Evolutionary conservation across 2,113 vertebrate species (phyloP).

Genomic region (Nerophis ophidion): DNA sequence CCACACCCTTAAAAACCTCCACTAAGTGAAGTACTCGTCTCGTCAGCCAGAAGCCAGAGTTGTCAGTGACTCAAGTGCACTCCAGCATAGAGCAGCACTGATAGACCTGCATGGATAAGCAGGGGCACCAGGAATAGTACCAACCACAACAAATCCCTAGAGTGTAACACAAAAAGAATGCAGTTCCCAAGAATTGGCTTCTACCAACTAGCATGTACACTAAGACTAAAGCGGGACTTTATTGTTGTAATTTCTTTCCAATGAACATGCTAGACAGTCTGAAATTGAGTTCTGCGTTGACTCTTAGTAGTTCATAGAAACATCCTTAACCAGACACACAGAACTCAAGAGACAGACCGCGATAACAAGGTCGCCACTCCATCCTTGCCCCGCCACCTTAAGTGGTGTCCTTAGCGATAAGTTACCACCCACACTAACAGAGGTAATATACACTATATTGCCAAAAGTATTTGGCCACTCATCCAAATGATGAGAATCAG

Average conservation of each 20-base stretch:
- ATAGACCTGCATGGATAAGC: constrained; percentile 39
- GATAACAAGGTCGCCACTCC: constrained; percentile 52
- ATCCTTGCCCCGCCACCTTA: constrained; percentile 21
- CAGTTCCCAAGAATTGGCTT: constrained; percentile 4
- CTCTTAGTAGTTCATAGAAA: too few relatives aligned
- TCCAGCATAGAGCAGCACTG: constrained; percentile 29
- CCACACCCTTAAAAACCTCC: not conserved
- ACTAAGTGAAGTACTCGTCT: not conserved
- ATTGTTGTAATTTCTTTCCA: not conserved
- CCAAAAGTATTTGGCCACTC: too few relatives aligned
- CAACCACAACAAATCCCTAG: constrained; percentile 23
- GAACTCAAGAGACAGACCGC: constrained; percentile 32
- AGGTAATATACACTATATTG: constrained; percentile 11
- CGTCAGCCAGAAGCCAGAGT: not conserved
- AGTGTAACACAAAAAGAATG: constrained; percentile 1
- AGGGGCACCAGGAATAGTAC: constrained; percentile 39
- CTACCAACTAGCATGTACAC: not conserved
- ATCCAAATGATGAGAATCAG: too few relatives aligned
- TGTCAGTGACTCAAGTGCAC: constrained; percentile 15
- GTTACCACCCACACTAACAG: constrained; percentile 32
- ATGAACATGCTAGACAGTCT: not conserved
- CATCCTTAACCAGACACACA: not conserved
- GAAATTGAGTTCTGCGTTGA: not conserved
- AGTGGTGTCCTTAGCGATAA: constrained; percentile 39
- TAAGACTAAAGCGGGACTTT: not conserved